Conservation (phyloP, 2,797 vertebrate species). For the Catamblyrhynchus diadema region DNA sequence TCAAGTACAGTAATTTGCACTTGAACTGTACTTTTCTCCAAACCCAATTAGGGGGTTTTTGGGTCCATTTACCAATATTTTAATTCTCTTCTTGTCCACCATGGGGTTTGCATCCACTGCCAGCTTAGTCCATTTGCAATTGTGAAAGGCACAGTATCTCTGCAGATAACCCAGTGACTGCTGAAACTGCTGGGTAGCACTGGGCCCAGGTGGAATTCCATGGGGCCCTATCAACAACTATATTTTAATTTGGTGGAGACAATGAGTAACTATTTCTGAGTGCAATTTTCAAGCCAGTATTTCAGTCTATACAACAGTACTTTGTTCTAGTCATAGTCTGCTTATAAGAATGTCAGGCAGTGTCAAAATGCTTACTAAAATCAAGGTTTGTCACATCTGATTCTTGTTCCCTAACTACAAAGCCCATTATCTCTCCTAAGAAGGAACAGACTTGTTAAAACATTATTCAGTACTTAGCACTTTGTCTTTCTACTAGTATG, state of each 20-base stretch:
- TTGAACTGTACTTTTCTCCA: neutral
- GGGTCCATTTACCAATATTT: neutral
- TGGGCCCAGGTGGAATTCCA: neutral
- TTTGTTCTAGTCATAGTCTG: neutral
- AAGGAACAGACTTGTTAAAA: neutral
- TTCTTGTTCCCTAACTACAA: neutral
- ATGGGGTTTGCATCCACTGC: neutral
- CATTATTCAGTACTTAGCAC: neutral
- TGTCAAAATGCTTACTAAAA: neutral
- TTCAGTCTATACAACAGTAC: neutral
- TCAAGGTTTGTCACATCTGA: neutral
- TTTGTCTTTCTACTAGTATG: neutral
- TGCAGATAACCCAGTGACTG: neutral
- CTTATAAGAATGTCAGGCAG: neutral
- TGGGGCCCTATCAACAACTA: rapidly evolving
- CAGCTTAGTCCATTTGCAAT: neutral
- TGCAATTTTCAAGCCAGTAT: neutral
- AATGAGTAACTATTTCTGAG: neutral
- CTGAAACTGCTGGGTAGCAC: neutral
- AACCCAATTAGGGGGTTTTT: neutral
- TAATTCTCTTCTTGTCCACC: neutral
- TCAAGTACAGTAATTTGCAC: neutral
- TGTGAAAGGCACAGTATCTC: neutral
- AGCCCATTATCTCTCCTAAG: neutral
- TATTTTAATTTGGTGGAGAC: neutral